phyloP scores from a whole-genome alignment of 2,113 vertebrate species.

The Mormyrus iriodes region DNA sequence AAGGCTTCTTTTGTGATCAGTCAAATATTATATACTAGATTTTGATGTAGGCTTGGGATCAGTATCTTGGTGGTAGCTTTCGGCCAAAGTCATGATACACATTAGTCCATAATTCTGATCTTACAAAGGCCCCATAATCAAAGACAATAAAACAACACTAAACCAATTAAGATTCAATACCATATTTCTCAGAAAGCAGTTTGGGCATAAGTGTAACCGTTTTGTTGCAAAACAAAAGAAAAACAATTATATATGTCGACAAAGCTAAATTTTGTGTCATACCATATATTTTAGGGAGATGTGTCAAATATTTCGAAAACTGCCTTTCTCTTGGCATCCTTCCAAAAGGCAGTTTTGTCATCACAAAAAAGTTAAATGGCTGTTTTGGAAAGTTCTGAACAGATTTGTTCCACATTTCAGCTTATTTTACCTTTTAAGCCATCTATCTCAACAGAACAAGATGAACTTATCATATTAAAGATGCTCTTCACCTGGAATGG shows the following conservation, averaged over 20 bases:
- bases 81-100: too few species aligned
- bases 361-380: not conserved
- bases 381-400: not conserved
- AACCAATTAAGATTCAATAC: too few species aligned
- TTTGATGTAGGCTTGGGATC: too few species aligned
- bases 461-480: not conserved
- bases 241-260: not conserved
- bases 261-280: not conserved
- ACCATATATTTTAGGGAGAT: not conserved
- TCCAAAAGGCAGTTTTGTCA: not conserved
- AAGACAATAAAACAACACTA: too few species aligned
- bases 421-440: not conserved
- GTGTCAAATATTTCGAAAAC: not conserved
- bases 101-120: too few species aligned
- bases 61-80: too few species aligned
- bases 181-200: not conserved
- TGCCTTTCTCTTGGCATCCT: not conserved
- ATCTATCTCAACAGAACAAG: not conserved
- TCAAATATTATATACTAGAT: too few species aligned
- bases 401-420: not conserved
- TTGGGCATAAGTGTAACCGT: not conserved
- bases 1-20: too few species aligned
- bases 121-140: too few species aligned
- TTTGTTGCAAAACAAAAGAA: not conserved
- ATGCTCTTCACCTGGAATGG: not conserved